These are phyloP conservation scores for Mormyrops attenuatus DNA, from an alignment of 2,797 vertebrate species.

Conservation along the genomic window DNA sequence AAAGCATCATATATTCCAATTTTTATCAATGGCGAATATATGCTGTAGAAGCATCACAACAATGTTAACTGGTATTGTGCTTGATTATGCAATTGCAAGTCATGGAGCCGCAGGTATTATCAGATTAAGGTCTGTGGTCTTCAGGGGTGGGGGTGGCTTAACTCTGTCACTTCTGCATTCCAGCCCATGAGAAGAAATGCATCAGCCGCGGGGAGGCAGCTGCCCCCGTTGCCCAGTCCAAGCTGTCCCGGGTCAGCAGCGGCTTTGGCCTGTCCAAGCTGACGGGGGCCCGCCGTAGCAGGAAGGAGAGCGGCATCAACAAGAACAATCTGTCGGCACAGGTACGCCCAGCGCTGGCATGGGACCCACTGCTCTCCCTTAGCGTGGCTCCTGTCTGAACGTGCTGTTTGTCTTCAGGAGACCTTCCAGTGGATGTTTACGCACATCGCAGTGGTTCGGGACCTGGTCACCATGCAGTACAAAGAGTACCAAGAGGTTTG, in stretches of 20 bases:
- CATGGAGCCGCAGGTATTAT: neutral
- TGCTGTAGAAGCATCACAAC: neutral
- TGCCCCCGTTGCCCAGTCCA: constrained; percentile 81
- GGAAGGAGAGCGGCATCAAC: constrained; percentile 86
- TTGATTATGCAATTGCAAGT: neutral
- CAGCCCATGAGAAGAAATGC: constrained; percentile 93
- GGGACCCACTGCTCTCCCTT: neutral
- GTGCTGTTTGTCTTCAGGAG: constrained; percentile 67
- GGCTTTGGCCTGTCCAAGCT: constrained; percentile 94
- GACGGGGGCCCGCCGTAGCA: constrained; percentile 85
- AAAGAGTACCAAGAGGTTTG: constrained; percentile 94
- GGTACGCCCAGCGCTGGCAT: constrained; percentile 53
- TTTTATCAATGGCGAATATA: neutral
- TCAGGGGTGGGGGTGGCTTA: neutral
- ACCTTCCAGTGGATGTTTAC: constrained; percentile 99
- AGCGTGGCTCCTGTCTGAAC: neutral
- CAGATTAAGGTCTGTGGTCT: neutral
- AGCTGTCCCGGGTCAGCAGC: constrained; percentile 92
- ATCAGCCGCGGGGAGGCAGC: constrained; percentile 86
- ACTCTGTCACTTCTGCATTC: neutral
- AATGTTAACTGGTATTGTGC: neutral
- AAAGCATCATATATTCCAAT: neutral
- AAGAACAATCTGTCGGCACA: constrained; percentile 90
- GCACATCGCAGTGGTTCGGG: constrained; percentile 92
- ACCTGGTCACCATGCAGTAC: constrained; percentile 93